phyloP scores from a whole-genome alignment of 2,797 vertebrate species.

The Schizothorax lantsangensis region DNA sequence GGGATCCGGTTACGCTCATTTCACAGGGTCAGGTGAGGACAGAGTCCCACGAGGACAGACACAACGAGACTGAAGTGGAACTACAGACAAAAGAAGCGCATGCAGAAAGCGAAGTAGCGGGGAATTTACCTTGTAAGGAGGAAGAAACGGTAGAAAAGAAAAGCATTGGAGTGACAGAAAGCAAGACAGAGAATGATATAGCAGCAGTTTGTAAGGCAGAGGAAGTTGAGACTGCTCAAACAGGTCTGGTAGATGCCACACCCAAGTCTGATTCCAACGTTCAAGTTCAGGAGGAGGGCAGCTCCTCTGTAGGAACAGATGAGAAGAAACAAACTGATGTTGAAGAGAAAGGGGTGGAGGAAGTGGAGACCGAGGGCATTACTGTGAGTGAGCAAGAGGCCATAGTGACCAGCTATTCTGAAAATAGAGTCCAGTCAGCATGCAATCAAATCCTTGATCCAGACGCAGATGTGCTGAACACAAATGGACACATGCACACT shows the following conservation, averaged over 20 bases:
- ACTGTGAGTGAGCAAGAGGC: constrained; percentile 40
- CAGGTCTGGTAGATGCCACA: constrained; percentile 48
- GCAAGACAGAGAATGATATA: constrained; percentile 10
- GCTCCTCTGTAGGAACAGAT: constrained; percentile 15
- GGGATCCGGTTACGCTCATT: constrained; percentile 30
- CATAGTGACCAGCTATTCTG: constrained; percentile 20
- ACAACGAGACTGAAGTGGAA: constrained; percentile 46
- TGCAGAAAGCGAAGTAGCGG: neutral
- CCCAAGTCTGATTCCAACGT: constrained; percentile 40
- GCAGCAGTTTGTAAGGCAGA: constrained; percentile 27
- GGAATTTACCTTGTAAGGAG: constrained; percentile 9
- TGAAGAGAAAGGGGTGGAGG: constrained; percentile 44
- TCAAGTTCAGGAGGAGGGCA: constrained; percentile 42
- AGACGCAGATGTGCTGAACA: constrained; percentile 11
- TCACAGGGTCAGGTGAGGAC: constrained; percentile 50
- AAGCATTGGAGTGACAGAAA: constrained; percentile 12
- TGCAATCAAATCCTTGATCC: constrained; percentile 29
- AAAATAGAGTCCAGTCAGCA: constrained; percentile 36
- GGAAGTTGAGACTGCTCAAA: constrained; percentile 39
- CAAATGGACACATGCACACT: constrained; percentile 30
- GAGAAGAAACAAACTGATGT: constrained; percentile 33
- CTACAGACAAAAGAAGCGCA: neutral
- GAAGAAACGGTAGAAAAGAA: neutral
- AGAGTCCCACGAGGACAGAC: constrained; percentile 26
- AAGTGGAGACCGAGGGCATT: constrained; percentile 28